phyloP scores from a whole-genome alignment of 2,113 vertebrate genomes.

The Machaerirhynchus nigripectus region DNA sequence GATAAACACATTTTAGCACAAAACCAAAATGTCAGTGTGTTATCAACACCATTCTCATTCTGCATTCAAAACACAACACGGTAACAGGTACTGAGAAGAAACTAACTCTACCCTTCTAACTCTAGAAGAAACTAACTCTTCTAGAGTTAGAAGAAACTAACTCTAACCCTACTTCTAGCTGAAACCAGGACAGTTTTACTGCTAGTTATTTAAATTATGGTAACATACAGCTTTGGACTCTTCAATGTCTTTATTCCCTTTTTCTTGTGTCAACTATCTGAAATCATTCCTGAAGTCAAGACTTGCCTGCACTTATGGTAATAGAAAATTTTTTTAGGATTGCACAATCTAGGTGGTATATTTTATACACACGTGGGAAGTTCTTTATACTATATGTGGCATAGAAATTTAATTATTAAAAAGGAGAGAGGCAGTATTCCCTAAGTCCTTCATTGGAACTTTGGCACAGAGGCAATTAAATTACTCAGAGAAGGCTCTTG shows the following conservation, averaged over 20 bases:
- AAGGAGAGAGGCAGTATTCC: not conserved
- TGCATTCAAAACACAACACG: not conserved
- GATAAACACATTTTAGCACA: not conserved
- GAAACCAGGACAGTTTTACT: not conserved
- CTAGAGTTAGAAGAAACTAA: not conserved
- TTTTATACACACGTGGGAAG: not conserved
- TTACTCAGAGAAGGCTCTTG: not conserved
- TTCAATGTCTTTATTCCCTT: not conserved
- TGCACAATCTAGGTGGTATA: not conserved
- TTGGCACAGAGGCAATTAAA: not conserved
- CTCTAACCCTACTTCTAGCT: not conserved
- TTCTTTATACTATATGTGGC: not conserved
- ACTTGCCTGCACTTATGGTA: not conserved
- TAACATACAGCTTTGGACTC: not conserved
- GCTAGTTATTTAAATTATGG: not conserved
- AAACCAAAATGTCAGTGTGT: accelerated
- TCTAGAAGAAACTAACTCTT: not conserved
- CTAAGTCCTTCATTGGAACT: not conserved
- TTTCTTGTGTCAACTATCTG: not conserved
- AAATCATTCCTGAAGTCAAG: not conserved
- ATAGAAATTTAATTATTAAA: conserved; percentile 5
- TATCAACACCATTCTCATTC: not conserved
- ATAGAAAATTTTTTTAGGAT: not conserved
- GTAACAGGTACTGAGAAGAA: not conserved
- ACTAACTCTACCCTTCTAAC: not conserved